Percentiles rank a stretch among this genome's conserved stretches.
These are phyloP conservation scores for Pseudonaja textilis DNA, from an alignment of 2,113 vertebrate species.

Conservation along the genomic window DNA sequence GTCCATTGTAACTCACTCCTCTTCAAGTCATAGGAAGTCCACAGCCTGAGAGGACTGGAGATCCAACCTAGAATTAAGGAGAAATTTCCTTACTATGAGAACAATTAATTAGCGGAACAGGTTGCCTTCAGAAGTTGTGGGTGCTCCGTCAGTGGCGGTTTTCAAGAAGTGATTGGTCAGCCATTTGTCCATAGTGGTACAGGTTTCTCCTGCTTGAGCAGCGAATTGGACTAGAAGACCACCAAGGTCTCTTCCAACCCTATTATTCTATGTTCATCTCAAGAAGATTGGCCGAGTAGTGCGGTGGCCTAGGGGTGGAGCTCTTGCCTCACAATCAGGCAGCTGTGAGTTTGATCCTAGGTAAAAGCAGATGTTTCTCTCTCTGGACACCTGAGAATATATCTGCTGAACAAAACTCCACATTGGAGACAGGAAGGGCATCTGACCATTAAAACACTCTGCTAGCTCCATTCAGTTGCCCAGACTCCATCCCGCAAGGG, in stretches of 20 bases:
- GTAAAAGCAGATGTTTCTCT: too few species aligned
- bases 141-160: not conserved
- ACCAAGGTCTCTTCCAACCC: not conserved
- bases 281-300: not conserved
- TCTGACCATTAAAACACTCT: too few species aligned
- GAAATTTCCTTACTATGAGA: not conserved
- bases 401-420: too few species aligned
- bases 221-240: not conserved
- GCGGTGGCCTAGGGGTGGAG: too few species aligned
- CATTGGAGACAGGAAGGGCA: too few species aligned
- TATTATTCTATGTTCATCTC: not conserved
- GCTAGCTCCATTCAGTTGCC: too few species aligned
- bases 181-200: too few species aligned
- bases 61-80: not conserved
- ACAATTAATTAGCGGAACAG: not conserved
- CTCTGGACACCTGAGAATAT: too few species aligned
- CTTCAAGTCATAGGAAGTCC: not conserved
- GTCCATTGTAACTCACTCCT: too few species aligned
- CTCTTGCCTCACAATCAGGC: too few species aligned
- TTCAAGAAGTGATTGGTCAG: not conserved
- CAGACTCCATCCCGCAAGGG: too few species aligned
- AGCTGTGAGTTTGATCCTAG: too few species aligned
- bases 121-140: not conserved
- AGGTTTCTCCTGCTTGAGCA: not conserved
- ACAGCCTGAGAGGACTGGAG: not conserved